These are phyloP conservation scores for Spilarctia lutea DNA, from an alignment of 2,888 invertebrate species.

Conservation along the genomic window DNA sequence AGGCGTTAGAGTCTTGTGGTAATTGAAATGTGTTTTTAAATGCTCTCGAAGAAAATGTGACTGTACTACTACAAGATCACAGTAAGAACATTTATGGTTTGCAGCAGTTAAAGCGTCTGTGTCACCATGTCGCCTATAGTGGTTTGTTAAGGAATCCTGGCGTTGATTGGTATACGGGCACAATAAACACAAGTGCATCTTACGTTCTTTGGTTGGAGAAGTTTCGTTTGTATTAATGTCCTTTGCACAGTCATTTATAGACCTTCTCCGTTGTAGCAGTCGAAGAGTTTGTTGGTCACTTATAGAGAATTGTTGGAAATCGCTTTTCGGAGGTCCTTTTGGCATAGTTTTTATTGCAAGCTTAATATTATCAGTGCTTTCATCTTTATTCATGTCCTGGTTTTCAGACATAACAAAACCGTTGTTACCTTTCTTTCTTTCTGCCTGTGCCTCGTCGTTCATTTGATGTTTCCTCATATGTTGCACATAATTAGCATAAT, in stretches of 20 bases:
- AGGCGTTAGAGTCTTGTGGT: slow-evolving; percentile 84
- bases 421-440: slow-evolving; percentile 77
- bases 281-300: slow-evolving; percentile 88
- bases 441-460: slow-evolving; percentile 89
- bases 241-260: slow-evolving; percentile 72
- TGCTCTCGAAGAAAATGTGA: slow-evolving; percentile 92
- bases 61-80: slow-evolving; percentile 93
- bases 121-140: slow-evolving; percentile 90
- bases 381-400: slow-evolving; percentile 64
- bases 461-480: slow-evolving; percentile 93
- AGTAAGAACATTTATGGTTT: slow-evolving; percentile 91
- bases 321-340: slow-evolving; percentile 74
- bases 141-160: slow-evolving; percentile 91
- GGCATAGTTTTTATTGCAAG: slow-evolving; percentile 83
- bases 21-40: slow-evolving; percentile 91
- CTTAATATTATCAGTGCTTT: slow-evolving; percentile 72
- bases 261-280: slow-evolving; percentile 85
- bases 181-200: slow-evolving; percentile 89
- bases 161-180: slow-evolving; percentile 93
- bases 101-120: slow-evolving; percentile 87
- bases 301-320: slow-evolving; percentile 85
- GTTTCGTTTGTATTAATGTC: slow-evolving; percentile 73
- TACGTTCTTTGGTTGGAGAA: slow-evolving; percentile 85
- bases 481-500: slow-evolving; percentile 93
- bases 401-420: slow-evolving; percentile 63